Base-by-base conservation (phyloP, 92 coral and sea anemone genomes). In the Ricordea florida region DNA sequence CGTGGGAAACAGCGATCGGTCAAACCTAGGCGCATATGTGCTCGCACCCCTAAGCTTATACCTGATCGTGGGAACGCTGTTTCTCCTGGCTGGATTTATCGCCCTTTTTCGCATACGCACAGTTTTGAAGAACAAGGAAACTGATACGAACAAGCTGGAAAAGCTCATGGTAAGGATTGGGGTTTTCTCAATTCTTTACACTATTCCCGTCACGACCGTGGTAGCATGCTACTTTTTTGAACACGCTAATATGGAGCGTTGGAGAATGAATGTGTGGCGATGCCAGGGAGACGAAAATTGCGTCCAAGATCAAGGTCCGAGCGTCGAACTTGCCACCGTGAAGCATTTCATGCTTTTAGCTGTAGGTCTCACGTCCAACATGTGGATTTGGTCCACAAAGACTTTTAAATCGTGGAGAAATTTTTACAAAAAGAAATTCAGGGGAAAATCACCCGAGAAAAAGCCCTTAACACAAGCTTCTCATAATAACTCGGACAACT, bases 311-410 rank as follows among this genome's bases (percentile, higher is more conserved):
- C 48, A 87, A 34, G 88, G 89, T 16, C 99, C 99, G 0, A 92
- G 90, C 34, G 83, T 87, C 4, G 97, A 92, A 58, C 92, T 96
- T 26, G 83, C 76, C 38, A 93, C 93, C 51, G 99, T 96, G 41
- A 93, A 93, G 41, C 83, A 89, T 66, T 96, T 96, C 58, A 96
- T 96, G 99, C 85, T 93, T 7, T 50, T 96, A 51, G 87, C 90
- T 15, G 97, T 96, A 10, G 99, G 99, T 1, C 89, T 92, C 3
- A 89, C 99, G 9, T 89, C 99, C 3, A 93, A 88, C 46, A 92
- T 92, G 97, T 96, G 99, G 97, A 90, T 96, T 51, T 96, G 99
- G 99, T 92, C 97, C 1, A 85, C 88, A 36, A 96, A 96, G 63
- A 96, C 99, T 23, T 86, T 79, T 56, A 89, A 92, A 35, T 89